phyloP scores from a whole-genome alignment of 2,797 vertebrate species.

The Peromyscus eremicus region DNA sequence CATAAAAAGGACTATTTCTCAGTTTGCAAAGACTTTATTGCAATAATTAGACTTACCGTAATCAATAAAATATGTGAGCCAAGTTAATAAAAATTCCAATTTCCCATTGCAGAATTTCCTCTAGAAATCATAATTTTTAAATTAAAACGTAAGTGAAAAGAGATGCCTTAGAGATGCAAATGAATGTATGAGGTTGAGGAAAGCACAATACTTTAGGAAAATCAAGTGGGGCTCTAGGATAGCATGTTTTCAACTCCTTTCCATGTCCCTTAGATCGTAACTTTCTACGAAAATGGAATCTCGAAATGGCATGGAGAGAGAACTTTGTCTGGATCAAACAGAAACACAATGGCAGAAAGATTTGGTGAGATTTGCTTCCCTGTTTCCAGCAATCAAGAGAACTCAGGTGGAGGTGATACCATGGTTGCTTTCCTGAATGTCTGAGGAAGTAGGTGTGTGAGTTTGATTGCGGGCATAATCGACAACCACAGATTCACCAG shows the following conservation, averaged over 20 bases:
- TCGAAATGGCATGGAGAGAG: slow-evolving; percentile 80
- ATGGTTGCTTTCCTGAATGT: slow-evolving; percentile 1
- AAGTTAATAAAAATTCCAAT: slow-evolving; percentile 88
- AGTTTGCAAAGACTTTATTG: slow-evolving; percentile 83
- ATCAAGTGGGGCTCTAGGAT: slow-evolving; percentile 85
- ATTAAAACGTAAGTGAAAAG: slow-evolving; percentile 79
- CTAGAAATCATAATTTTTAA: slow-evolving; percentile 87
- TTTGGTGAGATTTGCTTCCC: neutral
- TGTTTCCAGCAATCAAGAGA: neutral
- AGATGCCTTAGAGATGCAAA: slow-evolving; percentile 86
- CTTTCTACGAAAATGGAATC: slow-evolving; percentile 66
- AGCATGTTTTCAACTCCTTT: slow-evolving; percentile 35
- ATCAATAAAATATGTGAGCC: slow-evolving; percentile 89
- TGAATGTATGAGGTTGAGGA: slow-evolving; percentile 86
- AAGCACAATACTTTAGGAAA: slow-evolving; percentile 85
- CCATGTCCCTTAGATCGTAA: neutral
- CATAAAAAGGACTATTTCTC: slow-evolving; percentile 77
- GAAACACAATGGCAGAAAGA: neutral
- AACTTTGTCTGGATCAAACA: neutral
- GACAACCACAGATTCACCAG: neutral
- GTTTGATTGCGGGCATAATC: slow-evolving; percentile 19
- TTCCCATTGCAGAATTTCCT: slow-evolving; percentile 90
- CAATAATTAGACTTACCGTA: slow-evolving; percentile 89
- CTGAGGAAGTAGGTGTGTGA: neutral
- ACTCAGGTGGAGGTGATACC: neutral